phyloP scores from a whole-genome alignment of 2,797 vertebrate species.

The Champsocephalus esox region DNA sequence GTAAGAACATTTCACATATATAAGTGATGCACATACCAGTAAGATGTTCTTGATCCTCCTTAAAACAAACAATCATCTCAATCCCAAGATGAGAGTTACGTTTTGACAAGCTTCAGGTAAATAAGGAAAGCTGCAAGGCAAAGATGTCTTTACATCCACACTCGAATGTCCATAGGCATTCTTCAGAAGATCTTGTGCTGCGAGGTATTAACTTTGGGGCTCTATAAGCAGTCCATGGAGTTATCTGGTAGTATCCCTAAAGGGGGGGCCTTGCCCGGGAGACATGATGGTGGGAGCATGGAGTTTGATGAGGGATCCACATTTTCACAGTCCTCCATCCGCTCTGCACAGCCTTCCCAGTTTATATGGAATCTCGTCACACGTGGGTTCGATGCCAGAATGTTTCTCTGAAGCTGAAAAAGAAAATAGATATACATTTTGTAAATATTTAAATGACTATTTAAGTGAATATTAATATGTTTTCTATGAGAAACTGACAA shows the following conservation, averaged over 20 bases:
- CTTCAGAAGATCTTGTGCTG: slow-evolving; percentile 50
- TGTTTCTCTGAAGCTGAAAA: slow-evolving; percentile 92
- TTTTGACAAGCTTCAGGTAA: slow-evolving; percentile 56
- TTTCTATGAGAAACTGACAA: neutral
- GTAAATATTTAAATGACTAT: neutral
- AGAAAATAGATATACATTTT: slow-evolving; percentile 24
- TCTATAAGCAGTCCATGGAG: slow-evolving; percentile 94
- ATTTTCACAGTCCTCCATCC: slow-evolving; percentile 91
- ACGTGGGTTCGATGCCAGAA: slow-evolving; percentile 92
- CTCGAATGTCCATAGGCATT: slow-evolving; percentile 76
- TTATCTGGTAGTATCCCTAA: slow-evolving; percentile 90
- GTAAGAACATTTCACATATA: slow-evolving; percentile 36
- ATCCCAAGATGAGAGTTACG: slow-evolving; percentile 38
- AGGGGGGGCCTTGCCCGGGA: slow-evolving; percentile 86
- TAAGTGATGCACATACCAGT: slow-evolving; percentile 29
- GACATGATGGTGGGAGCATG: slow-evolving; percentile 86
- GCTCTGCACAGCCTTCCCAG: slow-evolving; percentile 90
- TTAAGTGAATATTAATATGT: neutral
- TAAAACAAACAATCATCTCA: slow-evolving; percentile 44
- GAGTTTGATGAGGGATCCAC: slow-evolving; percentile 88
- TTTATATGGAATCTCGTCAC: slow-evolving; percentile 96
- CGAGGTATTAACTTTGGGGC: slow-evolving; percentile 32
- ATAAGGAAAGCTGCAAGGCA: slow-evolving; percentile 67
- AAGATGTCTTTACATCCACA: slow-evolving; percentile 67
- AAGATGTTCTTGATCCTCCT: slow-evolving; percentile 45